Evolutionary conservation across 2,113 vertebrate species (phyloP).

Genomic region (Ciconia stormi): DNA sequence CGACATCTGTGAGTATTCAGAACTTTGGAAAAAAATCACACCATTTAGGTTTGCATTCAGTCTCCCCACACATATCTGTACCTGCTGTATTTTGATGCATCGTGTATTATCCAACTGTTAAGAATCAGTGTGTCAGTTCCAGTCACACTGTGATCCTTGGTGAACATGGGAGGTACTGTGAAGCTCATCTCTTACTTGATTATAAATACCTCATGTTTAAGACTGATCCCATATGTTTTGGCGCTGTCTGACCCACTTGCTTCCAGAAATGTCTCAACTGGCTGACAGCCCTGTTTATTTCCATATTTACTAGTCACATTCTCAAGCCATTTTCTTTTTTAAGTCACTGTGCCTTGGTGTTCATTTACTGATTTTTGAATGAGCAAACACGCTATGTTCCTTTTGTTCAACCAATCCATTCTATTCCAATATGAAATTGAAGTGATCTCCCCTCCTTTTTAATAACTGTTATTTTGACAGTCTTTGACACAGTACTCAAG

Average conservation of each 20-base stretch:
- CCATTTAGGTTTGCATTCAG: not conserved
- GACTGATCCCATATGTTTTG: conserved; percentile 21
- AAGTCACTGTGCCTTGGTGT: not conserved
- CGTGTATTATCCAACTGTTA: not conserved
- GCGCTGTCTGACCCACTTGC: not conserved
- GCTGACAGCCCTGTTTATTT: conserved; percentile 8
- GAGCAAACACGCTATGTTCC: not conserved
- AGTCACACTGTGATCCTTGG: not conserved
- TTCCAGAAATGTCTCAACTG: conserved; percentile 30
- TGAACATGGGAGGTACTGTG: not conserved
- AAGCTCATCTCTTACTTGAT: not conserved
- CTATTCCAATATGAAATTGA: not conserved
- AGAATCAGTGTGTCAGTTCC: not conserved
- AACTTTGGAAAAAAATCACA: not conserved
- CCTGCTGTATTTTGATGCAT: not conserved
- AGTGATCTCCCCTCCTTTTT: not conserved
- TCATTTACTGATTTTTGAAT: not conserved
- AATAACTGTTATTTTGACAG: not conserved
- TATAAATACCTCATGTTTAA: conserved; percentile 21
- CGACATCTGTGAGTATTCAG: not conserved
- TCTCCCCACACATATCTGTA: not conserved
- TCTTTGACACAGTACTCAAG: not conserved
- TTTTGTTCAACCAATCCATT: not conserved
- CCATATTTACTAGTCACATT: not conserved
- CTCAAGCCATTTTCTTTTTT: not conserved